These are phyloP conservation scores for Chrysolina americana DNA, from an alignment of 2,888 invertebrate genomes.

Conservation along the genomic window DNA sequence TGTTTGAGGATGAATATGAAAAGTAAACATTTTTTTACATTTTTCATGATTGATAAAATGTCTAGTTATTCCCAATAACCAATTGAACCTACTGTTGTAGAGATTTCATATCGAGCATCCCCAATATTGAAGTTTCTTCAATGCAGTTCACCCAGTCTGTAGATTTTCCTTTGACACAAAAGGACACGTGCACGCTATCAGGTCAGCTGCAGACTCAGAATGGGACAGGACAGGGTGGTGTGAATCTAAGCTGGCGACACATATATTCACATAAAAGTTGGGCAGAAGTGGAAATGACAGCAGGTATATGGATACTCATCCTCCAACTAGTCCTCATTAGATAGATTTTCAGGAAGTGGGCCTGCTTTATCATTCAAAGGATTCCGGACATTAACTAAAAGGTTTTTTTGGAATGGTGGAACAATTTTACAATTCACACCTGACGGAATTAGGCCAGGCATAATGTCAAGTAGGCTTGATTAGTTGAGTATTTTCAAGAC, in stretches of 20 bases:
- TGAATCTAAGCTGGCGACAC: constrained; percentile 83
- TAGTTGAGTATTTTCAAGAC: not conserved
- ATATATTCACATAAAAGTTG: constrained; percentile 88
- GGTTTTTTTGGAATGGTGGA: constrained; percentile 84
- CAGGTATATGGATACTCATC: constrained; percentile 71
- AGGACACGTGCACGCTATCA: constrained; percentile 87
- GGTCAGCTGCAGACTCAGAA: constrained; percentile 89
- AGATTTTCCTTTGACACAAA: constrained; percentile 90
- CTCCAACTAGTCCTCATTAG: not conserved
- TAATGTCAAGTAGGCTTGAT: constrained; percentile 79
- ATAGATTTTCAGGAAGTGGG: constrained; percentile 74
- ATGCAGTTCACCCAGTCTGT: constrained; percentile 95
- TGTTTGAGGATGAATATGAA: constrained; percentile 69
- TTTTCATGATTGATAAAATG: too few relatives aligned
- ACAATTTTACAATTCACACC: constrained; percentile 84
- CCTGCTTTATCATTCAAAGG: constrained; percentile 84
- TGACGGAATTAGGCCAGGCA: constrained; percentile 82
- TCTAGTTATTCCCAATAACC: not conserved
- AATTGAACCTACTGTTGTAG: constrained; percentile 45
- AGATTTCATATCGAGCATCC: constrained; percentile 68
- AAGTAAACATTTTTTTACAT: too few relatives aligned
- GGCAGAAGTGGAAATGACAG: constrained; percentile 89
- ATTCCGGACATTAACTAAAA: constrained; percentile 81
- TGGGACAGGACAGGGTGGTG: constrained; percentile 87
- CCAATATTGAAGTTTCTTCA: constrained; percentile 90